Evolutionary conservation across 2,113 vertebrate genomes (phyloP).

Genomic region (Xiphophorus maculatus): DNA sequence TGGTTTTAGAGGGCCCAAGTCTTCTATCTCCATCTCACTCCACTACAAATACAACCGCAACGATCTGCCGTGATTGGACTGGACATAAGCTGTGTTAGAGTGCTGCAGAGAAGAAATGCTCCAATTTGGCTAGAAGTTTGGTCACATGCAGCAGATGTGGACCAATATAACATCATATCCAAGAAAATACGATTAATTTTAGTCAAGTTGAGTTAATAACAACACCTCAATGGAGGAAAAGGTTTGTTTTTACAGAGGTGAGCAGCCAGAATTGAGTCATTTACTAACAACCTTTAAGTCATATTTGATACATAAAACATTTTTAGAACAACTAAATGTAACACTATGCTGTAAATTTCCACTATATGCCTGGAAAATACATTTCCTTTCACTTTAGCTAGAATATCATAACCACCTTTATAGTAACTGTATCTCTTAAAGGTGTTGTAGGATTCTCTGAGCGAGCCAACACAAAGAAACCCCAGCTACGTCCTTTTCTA

Average conservation of each 20-base stretch:
- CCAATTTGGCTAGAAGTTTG: not conserved
- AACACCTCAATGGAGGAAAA: no score
- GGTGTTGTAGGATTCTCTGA: not conserved
- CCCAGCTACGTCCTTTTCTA: not conserved
- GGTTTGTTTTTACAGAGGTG: no score
- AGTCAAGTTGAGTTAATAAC: no score
- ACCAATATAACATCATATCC: no score
- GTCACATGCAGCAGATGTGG: not conserved
- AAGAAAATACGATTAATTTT: no score
- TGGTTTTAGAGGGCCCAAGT: slow-evolving; percentile 46
- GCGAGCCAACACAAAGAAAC: not conserved
- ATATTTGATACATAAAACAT: no score
- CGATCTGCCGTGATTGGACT: slow-evolving; percentile 24
- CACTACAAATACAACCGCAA: slow-evolving; percentile 31
- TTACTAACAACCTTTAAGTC: no score
- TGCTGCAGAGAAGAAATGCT: slow-evolving; percentile 4
- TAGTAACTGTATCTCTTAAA: not conserved
- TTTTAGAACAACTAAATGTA: no score
- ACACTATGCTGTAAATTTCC: no score
- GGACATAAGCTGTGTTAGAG: not conserved
- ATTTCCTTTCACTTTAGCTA: not conserved
- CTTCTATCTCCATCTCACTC: slow-evolving; percentile 27
- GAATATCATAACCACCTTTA: not conserved
- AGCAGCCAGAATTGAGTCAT: no score
- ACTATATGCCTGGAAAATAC: no score